These are phyloP conservation scores for Leptinotarsa tumamoca DNA, from an alignment of 2,888 invertebrate species.

Conservation along the genomic window DNA sequence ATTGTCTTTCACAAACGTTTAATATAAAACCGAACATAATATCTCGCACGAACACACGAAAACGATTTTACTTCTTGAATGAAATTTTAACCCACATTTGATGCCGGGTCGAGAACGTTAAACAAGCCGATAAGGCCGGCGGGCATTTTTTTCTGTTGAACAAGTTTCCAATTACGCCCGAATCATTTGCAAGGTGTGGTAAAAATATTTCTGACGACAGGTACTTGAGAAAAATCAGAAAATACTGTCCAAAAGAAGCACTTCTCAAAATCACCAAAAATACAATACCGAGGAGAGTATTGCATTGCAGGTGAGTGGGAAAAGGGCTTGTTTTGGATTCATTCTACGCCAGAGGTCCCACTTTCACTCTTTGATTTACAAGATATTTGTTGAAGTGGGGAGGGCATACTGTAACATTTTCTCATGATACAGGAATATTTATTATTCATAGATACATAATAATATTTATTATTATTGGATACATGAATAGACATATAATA, in stretches of 20 bases:
- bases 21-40: conserved; percentile 4
- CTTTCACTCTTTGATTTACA: too few relatives aligned
- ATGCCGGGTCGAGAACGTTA: conserved; percentile 12
- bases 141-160: conserved; percentile 6
- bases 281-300: too few relatives aligned
- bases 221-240: not conserved
- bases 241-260: not conserved
- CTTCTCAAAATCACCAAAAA: not conserved
- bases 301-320: too few relatives aligned
- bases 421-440: too few relatives aligned
- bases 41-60: conserved; percentile 8
- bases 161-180: conserved; percentile 15
- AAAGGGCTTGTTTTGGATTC: too few relatives aligned
- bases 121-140: conserved; percentile 4
- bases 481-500: too few relatives aligned
- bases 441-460: too few relatives aligned
- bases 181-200: not conserved
- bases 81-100: conserved; percentile 28
- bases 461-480: too few relatives aligned
- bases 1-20: conserved; percentile 17
- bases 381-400: too few relatives aligned
- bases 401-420: too few relatives aligned
- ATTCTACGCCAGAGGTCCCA: too few relatives aligned
- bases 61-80: conserved; percentile 18
- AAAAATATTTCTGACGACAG: not conserved